Evolutionary conservation across 2,888 invertebrate genomes (phyloP).

Genomic region (Nomada ferruginata): DNA sequence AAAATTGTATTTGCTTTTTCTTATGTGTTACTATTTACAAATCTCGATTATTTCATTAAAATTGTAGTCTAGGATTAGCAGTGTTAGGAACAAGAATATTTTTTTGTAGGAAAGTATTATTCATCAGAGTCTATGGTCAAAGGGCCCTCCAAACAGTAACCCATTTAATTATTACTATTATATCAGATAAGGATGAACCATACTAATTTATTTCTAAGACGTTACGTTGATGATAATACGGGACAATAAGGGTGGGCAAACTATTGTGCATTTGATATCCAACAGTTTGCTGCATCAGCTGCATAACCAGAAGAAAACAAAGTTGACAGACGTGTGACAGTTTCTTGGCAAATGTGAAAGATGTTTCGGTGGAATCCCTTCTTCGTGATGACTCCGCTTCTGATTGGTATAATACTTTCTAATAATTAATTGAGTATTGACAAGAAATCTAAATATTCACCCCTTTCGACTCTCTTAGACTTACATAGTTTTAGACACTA

Average conservation of each 20-base stretch:
- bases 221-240: constrained; percentile 70
- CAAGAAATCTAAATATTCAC: constrained; percentile 72
- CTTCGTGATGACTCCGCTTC: constrained; percentile 80
- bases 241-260: constrained; percentile 78
- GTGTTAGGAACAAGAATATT: not conserved
- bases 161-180: constrained; percentile 65
- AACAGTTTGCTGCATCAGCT: constrained; percentile 82
- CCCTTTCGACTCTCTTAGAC: constrained; percentile 69
- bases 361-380: constrained; percentile 79
- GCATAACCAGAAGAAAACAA: constrained; percentile 78
- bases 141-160: constrained; percentile 72
- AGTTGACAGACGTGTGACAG: constrained; percentile 77
- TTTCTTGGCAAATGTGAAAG: constrained; percentile 76
- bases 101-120: constrained; percentile 7
- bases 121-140: constrained; percentile 26
- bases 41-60: constrained; percentile 2
- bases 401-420: constrained; percentile 81
- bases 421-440: constrained; percentile 76
- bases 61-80: not conserved
- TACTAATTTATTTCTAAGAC: constrained; percentile 76
- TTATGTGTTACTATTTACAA: constrained; percentile 15
- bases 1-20: constrained; percentile 20
- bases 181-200: constrained; percentile 70
- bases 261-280: constrained; percentile 83
- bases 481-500: constrained; percentile 73